These are phyloP conservation scores for Myopa testacea DNA, from an alignment of 2,888 invertebrate species.

Conservation along the genomic window DNA sequence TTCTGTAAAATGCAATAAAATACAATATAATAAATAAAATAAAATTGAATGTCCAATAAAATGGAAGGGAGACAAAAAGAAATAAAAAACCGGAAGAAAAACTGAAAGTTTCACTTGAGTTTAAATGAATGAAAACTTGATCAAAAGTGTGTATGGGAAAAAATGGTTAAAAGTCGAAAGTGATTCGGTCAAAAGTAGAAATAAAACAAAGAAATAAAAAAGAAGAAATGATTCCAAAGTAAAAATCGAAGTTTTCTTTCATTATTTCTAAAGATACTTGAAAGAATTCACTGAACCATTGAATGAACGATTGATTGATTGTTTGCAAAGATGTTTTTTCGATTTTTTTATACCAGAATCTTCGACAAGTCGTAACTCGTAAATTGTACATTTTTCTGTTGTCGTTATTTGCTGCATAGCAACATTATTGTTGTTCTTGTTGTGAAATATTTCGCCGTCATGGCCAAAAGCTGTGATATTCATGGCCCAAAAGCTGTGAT, in stretches of 20 bases:
- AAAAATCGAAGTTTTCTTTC: no score
- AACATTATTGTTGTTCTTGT: background rate
- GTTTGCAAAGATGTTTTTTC: background rate
- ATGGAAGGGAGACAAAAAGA: background rate
- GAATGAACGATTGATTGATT: background rate
- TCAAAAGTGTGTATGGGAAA: no score
- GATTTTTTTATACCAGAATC: background rate
- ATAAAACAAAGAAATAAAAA: no score
- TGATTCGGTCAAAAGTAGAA: no score
- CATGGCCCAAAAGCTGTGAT: conserved; percentile 20
- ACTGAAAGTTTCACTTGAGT: no score
- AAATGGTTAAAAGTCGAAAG: no score
- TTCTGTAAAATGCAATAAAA: background rate
- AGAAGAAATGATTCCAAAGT: no score
- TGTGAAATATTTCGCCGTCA: background rate
- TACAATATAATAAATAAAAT: background rate
- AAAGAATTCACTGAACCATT: no score
- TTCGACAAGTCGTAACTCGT: background rate
- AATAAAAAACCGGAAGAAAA: no score
- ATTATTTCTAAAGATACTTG: no score
- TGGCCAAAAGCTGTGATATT: background rate
- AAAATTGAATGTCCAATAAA: no score
- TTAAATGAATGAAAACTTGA: no score
- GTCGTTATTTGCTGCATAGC: background rate
- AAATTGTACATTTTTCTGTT: background rate